Evolutionary conservation across 2,888 invertebrate species (phyloP), one percentile per base, ranked within the genome.

Genomic region (Drosophila quinaria): DNA sequence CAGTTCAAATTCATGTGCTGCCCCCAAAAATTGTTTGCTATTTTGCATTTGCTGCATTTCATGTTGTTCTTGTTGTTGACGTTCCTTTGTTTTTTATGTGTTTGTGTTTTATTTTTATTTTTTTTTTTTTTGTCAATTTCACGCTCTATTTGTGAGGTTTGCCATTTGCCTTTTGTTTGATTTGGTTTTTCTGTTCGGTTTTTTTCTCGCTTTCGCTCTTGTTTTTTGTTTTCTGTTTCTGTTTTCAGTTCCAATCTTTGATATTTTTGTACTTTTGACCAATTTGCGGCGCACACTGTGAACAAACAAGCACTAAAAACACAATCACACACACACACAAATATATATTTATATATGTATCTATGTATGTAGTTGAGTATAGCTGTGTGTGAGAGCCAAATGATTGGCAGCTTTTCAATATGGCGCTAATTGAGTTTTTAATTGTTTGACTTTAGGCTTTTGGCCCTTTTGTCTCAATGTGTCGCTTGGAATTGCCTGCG

Each of bases 361-460:
- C 37, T 47, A 22, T 42, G 46, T 62, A 37, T 54, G 13, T 62
- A 31, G 10, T 31, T 10, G 9, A 31, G 8, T 9, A 31, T 31
- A 31, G 31, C 50, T 62, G 25, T 50, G 51, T 49, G 33, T 68
- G 37, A 60, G 58, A 10, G 68, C 56, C 76, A 75, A 80, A 88
- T 84, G 86, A 86, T 86, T 88, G 88, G 82, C 86, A 87, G 88
- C 82, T 78, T 84, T 86, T 82, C 87, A 86, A 88, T 80, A 81
- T 87, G 89, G 89, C 86, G 88, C 86, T 87, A 87, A 87, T 87
- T 87, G 86, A 88, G 86, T 87, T 87, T 87, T 88, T 87, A 88
- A 87, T 87, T 87, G 86, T 87, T 88, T 78, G 86, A 81, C 71
- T 83, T 83, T 75, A 70, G 83, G 85, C 85, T 83, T 82, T 77